Evolutionary conservation across 2,113 vertebrate genomes (phyloP), one percentile per base, ranked within the genome.

Genomic region (Leucoraja erinaceus): DNA sequence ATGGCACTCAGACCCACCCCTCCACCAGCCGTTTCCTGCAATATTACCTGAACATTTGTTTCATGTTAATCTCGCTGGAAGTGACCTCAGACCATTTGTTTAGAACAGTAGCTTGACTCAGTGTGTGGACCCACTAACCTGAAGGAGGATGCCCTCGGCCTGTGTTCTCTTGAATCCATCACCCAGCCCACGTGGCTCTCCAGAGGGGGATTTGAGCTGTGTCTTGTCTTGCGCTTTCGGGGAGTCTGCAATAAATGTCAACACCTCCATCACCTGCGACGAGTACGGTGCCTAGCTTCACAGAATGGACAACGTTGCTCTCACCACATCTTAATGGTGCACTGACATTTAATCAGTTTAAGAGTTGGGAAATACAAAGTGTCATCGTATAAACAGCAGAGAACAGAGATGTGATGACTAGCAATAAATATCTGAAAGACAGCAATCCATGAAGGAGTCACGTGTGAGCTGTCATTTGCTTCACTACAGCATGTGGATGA

Each of bases 101-200:
- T 8, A 56, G 63, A 20, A 33, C 12, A 68, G 88, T 3, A 7
- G 11, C 70, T 72, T 91, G 16, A 33, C 28, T 63, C 83, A 54
- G 10, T 14, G 18, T 25, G 38, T 25, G 47, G 38, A 20, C 28
- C 31, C 11, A 20, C 63, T 74, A 72, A 99, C 98, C 98, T 99
- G 96, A 99, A 98, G 0, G 99, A 99, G 83, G 98, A 97, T 0
- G 98, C 99, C 56, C 98, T 96, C 16, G 99, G 98, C 76, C 98
- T 96, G 94, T 99, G 99, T 93, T 99, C 99, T 38, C 99, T 96
- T 16, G 99, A 99, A 95, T 99, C 99, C 99, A 99, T 99, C 93
- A 99, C 99, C 99, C 99, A 99, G 94, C 99, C 99, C 5, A 99
- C 98, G 0, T 99, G 99, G 93, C 98, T 99, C 95, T 99, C 99